Percentiles rank a stretch among this genome's conserved stretches.
Evolutionary conservation across 2,888 invertebrate genomes (phyloP).

Genomic region (Anodontia alba): DNA sequence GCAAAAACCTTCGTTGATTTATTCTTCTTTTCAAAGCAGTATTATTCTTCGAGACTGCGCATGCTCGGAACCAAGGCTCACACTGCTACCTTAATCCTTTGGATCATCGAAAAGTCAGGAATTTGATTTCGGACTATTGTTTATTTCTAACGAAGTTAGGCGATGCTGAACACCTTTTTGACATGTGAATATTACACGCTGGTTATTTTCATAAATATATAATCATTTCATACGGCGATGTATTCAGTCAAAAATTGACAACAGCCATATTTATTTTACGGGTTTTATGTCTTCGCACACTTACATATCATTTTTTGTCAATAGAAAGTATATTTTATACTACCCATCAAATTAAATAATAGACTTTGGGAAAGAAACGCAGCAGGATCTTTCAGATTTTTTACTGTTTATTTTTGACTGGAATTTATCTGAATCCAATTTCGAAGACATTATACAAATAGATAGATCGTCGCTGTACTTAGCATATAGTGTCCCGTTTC

Average conservation of each 20-base stretch:
- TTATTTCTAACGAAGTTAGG: conserved; percentile 5
- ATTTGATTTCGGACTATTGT: conserved; percentile 6
- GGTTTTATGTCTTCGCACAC: not conserved
- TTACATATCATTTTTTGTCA: conserved; percentile 27
- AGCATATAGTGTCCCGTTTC: conserved; percentile 3
- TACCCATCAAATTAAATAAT: conserved; percentile 22
- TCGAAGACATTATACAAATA: conserved; percentile 14
- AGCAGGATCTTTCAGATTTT: not conserved
- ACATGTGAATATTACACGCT: conserved; percentile 17
- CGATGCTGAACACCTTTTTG: conserved; percentile 9
- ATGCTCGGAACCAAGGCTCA: not conserved
- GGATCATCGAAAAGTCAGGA: conserved; percentile 14
- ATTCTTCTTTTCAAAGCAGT: conserved; percentile 2
- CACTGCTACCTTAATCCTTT: not conserved
- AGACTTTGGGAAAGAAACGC: not conserved
- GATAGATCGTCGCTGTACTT: conserved; percentile 16
- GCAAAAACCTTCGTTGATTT: not conserved
- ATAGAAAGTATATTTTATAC: conserved; percentile 17
- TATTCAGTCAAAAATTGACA: conserved; percentile 19
- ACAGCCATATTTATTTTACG: conserved; percentile 27
- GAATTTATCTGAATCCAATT: not conserved
- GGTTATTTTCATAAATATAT: conserved; percentile 25
- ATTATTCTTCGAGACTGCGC: not conserved
- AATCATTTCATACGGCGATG: conserved; percentile 22
- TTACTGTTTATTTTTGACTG: conserved; percentile 9